phyloP scores from a whole-genome alignment of 2,797 vertebrate genomes.

The Gallinago nigripennis region DNA sequence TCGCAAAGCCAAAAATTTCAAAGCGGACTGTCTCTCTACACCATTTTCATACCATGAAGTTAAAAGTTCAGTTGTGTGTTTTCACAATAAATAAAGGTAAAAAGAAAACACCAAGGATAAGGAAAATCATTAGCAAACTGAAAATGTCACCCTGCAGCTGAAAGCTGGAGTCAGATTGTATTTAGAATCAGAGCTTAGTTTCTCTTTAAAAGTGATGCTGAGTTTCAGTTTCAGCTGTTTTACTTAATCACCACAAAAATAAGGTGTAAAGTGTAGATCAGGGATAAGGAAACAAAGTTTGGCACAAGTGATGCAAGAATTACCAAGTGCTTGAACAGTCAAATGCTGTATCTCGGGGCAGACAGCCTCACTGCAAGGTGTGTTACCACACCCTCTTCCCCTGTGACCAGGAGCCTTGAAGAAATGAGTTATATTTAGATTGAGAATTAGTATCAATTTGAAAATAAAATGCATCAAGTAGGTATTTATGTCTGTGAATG shows the following conservation, averaged over 20 bases:
- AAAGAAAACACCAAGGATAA: neutral
- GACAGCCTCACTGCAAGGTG: neutral
- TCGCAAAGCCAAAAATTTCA: neutral
- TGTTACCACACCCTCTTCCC: neutral
- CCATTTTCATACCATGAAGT: neutral
- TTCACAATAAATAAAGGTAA: neutral
- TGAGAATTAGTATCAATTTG: neutral
- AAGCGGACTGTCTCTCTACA: neutral
- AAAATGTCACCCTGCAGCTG: neutral
- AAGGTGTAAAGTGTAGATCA: neutral
- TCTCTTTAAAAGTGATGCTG: neutral
- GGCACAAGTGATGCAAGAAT: neutral
- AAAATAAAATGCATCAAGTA: neutral
- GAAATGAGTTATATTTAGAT: neutral
- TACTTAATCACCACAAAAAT: neutral
- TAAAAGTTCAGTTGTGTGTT: neutral
- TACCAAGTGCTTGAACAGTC: neutral
- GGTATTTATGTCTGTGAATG: neutral
- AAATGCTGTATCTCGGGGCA: neutral
- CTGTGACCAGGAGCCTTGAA: neutral
- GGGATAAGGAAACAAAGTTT: neutral
- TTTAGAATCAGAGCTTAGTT: neutral
- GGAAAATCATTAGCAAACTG: neutral
- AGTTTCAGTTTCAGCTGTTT: neutral
- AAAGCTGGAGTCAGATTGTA: neutral